Base-by-base conservation (phyloP, 1,140 invertebrate genomes). In the Drosophila varians region DNA sequence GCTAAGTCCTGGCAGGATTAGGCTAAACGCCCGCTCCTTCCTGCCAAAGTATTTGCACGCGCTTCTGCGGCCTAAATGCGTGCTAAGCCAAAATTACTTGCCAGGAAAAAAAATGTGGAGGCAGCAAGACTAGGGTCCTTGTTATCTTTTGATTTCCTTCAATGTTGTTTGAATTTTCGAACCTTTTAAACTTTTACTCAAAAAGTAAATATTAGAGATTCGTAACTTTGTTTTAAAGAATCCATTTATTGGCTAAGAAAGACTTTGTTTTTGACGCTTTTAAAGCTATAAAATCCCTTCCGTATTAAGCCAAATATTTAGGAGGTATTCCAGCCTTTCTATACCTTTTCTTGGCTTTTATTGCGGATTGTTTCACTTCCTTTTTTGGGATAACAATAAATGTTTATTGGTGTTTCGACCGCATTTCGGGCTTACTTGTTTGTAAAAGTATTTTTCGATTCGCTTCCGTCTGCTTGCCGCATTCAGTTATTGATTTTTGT, bases 321-420 rank as follows among this genome's bases (percentile, higher is more conserved):
- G 48, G 61, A 43, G 62, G 51, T 56, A 56, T 43, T 7, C 9
- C 0, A 6, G 26, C n/a, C 53, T 43, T 40, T 4, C 8, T 19
- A 11, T 51, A 18, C 11, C n/a, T 31, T 55, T 61, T 79, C 36
- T 16, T 66, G 38, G 52, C 54, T 79, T 86, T 86, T 86, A 86
- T 86, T 77, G 80, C 80, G 79, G 80, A 86, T 86, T 86, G 80
- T 86, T 86, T 86, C 73, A 73, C 72, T 86, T 79, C 55, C 26
- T 31, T 77, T 73, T 74, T 57, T 45, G 78, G 76, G 80, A 86
- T 79, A 86, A 79, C 80, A 84, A 86, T 86, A 84, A 86, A 86
- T 86, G 77, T 86, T 86, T 86, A 86, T 86, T 76, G 75, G 78
- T 76, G 58, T 71, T 74, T 51, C 72, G 61, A 60, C 72, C 56